These are phyloP conservation scores for Tylochromis polylepis DNA, from an alignment of 2,113 vertebrate genomes.

Conservation along the genomic window DNA sequence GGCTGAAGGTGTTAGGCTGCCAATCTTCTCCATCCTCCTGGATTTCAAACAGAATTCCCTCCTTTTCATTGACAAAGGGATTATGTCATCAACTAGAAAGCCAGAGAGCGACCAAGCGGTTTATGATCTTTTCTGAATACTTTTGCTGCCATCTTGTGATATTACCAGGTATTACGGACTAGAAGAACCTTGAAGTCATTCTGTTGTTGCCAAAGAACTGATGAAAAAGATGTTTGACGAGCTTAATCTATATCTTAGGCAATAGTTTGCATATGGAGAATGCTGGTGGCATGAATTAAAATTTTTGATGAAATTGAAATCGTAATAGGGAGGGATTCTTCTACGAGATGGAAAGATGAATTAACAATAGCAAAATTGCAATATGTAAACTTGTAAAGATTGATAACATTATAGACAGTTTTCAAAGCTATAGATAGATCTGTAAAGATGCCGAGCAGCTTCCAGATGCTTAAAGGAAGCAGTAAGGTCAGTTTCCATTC, in stretches of 20 bases:
- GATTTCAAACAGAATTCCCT: conserved; percentile 15
- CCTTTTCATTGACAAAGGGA: not conserved
- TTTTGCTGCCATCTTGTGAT: conserved; percentile 31
- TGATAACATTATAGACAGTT: not conserved
- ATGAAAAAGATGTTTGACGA: not conserved
- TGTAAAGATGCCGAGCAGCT: not conserved
- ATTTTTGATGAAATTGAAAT: not conserved
- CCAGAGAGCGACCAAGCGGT: not conserved
- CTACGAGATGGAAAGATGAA: not conserved
- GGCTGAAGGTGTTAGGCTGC: not conserved
- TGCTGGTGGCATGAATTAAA: not conserved
- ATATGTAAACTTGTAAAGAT: not conserved
- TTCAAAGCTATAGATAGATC: not conserved
- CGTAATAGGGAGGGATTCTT: not conserved
- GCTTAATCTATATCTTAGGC: not conserved
- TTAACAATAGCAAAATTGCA: not conserved
- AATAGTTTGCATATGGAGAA: not conserved
- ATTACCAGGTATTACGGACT: not conserved
- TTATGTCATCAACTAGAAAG: conserved; percentile 26
- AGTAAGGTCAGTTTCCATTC: not conserved
- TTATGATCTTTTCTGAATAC: not conserved
- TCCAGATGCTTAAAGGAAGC: not conserved
- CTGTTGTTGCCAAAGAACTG: not conserved
- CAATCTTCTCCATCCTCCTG: not conserved
- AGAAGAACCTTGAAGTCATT: not conserved